Base-by-base conservation (phyloP, 2,888 invertebrate genomes). In the Mythimna vitellina region DNA sequence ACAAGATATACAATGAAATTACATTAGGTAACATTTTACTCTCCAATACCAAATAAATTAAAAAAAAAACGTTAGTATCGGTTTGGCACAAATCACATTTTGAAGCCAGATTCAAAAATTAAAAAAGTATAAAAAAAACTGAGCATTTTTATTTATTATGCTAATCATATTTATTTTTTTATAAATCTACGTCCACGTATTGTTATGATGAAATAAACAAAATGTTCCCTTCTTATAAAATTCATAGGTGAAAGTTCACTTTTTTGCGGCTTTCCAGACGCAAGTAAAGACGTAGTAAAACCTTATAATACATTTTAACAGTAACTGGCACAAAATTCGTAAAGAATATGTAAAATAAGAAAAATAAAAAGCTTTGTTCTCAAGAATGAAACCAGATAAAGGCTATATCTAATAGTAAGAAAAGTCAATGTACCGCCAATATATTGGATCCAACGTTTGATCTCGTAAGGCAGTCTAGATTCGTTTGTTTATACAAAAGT, bases 251-350 rank as follows among this genome's bases (percentile, higher is more conserved):
- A 72, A 70, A 73, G 62, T 49, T 54, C 53, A 54, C 51, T 20
- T 61, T 61, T 32, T 57, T 65, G 67, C 72, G 38, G 56, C 32
- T 42, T 70, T 29, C 25, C 22, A 69, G 62, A 57, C 68, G 65
- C 68, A 73, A 78, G 56, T 74, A 64, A 67, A 79, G 70, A 76
- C 75, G 53, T 76, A 84, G 69, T 70, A 78, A 74, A 77, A 57
- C 63, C 86, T 84, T 83, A 84, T 49, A 80, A 70, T 80, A 85
- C 70, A 78, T 77, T 84, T 83, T 92, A 92, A 92, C 83, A 90
- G 88, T 94, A 95, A 95, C 95, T 95, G 95, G 95, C 95, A 95
- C 94, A 94, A 92, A 92, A 94, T 93, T 94, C 94, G 89, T 93
- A 92, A 89, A 89, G 88, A 88, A 87, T 83, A 79, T 83, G 82